Evolutionary conservation across 2,888 invertebrate species (phyloP).

Genomic region (Dicranocentrus wangi): DNA sequence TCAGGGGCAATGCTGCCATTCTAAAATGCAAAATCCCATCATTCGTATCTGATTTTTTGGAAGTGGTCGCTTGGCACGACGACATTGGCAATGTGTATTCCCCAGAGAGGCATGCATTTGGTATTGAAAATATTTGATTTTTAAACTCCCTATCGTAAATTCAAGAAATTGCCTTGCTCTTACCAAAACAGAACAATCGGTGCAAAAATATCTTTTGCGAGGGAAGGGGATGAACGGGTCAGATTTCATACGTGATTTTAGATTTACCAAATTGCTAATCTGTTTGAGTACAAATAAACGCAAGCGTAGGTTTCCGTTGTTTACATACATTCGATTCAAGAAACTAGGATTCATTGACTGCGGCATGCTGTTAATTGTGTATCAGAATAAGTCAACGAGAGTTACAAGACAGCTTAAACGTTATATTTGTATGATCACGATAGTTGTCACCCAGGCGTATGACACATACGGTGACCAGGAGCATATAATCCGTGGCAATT

Average conservation of each 20-base stretch:
- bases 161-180: slow-evolving; percentile 26
- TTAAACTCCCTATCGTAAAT: slow-evolving; percentile 33
- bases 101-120: slow-evolving; percentile 53
- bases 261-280: not conserved
- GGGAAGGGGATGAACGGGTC: not conserved
- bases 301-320: too few relatives aligned
- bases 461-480: slow-evolving; percentile 94
- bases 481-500: slow-evolving; percentile 93
- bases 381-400: too few relatives aligned
- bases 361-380: too few relatives aligned
- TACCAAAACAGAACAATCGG: slow-evolving; percentile 61
- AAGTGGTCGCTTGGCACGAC: slow-evolving; percentile 87
- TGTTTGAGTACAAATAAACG: not conserved
- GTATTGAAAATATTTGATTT: slow-evolving; percentile 25
- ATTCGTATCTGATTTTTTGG: slow-evolving; percentile 92
- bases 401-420: too few relatives aligned
- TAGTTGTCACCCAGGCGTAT: slow-evolving; percentile 92
- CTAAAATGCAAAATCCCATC: slow-evolving; percentile 83
- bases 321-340: too few relatives aligned
- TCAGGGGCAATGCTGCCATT: slow-evolving; percentile 71
- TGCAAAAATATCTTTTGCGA: slow-evolving; percentile 12
- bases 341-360: not conserved
- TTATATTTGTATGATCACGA: slow-evolving; percentile 72
- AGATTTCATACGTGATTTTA: slow-evolving; percentile 3
- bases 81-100: slow-evolving; percentile 75